Conservation (phyloP, 2,888 invertebrate species). For the Machimus rusticus region DNA sequence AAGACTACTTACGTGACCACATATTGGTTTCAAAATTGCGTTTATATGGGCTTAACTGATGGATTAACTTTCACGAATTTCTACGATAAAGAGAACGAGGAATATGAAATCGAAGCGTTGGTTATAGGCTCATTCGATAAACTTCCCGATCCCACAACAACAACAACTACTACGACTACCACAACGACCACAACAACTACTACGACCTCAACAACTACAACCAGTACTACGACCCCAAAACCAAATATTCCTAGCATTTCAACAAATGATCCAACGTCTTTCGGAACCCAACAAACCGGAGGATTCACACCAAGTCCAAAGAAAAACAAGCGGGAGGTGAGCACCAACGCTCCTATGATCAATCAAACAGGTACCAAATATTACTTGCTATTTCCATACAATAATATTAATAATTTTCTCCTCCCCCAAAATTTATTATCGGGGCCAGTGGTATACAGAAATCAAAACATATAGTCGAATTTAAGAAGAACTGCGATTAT, state of each 20-base stretch:
- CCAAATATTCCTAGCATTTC: slow-evolving; percentile 57
- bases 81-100: slow-evolving; percentile 69
- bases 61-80: slow-evolving; percentile 70
- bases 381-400: background rate
- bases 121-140: slow-evolving; percentile 75
- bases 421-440: too few species aligned
- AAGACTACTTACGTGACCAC: slow-evolving; percentile 69
- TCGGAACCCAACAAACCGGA: slow-evolving; percentile 51
- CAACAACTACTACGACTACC: slow-evolving; percentile 63
- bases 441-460: too few species aligned
- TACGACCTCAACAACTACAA: slow-evolving; percentile 62
- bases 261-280: slow-evolving; percentile 55
- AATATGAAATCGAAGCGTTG: slow-evolving; percentile 73
- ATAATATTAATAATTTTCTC: too few species aligned
- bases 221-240: slow-evolving; percentile 57
- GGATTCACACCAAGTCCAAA: slow-evolving; percentile 55
- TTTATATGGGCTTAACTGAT: slow-evolving; percentile 70
- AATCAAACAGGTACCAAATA: slow-evolving; percentile 15
- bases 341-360: background rate
- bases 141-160: slow-evolving; percentile 61
- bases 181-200: slow-evolving; percentile 63
- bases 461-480: too few species aligned
- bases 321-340: background rate
- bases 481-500: too few species aligned
- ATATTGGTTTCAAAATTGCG: slow-evolving; percentile 84